Evolutionary conservation across 2,113 vertebrate genomes (phyloP), one percentile per base, ranked within the genome.

Genomic region (Baryphthengus martii): DNA sequence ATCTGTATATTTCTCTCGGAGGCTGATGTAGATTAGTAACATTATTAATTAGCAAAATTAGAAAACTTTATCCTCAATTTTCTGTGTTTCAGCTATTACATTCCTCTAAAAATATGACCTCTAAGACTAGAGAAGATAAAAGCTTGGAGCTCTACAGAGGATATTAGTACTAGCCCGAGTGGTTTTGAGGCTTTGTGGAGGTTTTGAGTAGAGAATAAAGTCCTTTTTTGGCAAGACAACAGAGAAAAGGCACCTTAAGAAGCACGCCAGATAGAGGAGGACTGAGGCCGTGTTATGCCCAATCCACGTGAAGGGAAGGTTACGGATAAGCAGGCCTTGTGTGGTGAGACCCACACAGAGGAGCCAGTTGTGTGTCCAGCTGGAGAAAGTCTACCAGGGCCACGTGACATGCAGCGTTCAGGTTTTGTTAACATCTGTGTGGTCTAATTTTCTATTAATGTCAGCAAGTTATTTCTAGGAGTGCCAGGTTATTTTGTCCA

Each of bases 401-500:
- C 82, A 59, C 10, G 55, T 80, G 89, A 92, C 62, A 68, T 1
- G 3, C 56, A 49, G 4, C 25, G 28, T 44, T 86, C 79, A 39
- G 56, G 20, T 66, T 94, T 92, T 77, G 45, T 92, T 91, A 97
- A 85, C 79, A 78, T 96, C 96, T 97, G 97, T 98, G 97, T 98
- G 98, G 98, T 98, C 98, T 97, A 96, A 94, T 97, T 97, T 97
- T 96, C 96, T 95, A 90, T 95, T 95, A 88, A 95, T 97, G 96
- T 97, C 97, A 97, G 97, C 97, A 95, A 96, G 90, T 96, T 97
- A 96, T 97, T 98, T 97, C 97, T 89, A 92, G 71, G 90, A 93
- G 97, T 93, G 96, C 97, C 96, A 97, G 96, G 97, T 97, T 98
- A 98, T 98, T 97, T 96, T 97, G 97, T 96, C 97, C 96, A 97